Evolutionary conservation across 2,888 invertebrate species (phyloP).

Genomic region (Pocota personata): DNA sequence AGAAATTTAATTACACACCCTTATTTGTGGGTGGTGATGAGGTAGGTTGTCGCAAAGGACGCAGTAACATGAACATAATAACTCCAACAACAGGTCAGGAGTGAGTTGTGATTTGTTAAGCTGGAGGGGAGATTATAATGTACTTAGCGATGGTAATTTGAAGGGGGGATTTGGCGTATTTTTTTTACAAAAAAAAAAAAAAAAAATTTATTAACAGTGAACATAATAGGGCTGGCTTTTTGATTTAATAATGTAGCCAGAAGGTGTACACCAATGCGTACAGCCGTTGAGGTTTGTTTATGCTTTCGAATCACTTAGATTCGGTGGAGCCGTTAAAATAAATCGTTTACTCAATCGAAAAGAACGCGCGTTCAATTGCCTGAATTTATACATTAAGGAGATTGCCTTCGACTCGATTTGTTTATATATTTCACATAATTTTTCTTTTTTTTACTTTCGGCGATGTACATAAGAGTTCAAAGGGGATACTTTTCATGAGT

Average conservation of each 20-base stretch:
- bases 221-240: conserved; percentile 3
- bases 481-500: conserved; percentile 7
- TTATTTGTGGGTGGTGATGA: background rate
- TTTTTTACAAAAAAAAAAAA: background rate
- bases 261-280: background rate
- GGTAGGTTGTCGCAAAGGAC: background rate
- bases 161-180: background rate
- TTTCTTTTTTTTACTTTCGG: background rate
- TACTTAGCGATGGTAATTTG: conserved; percentile 20
- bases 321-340: background rate
- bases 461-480: background rate
- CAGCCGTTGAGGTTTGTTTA: conserved; percentile 1
- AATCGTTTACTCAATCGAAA: background rate
- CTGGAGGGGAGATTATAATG: conserved; percentile 23
- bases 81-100: background rate
- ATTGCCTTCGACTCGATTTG: conserved; percentile 10
- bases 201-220: background rate
- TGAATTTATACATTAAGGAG: conserved; percentile 8
- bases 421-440: background rate
- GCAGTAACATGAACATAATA: background rate
- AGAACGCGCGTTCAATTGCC: background rate
- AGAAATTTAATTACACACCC: conserved; percentile 65
- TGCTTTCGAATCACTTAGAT: background rate
- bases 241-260: conserved; percentile 24
- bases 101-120: conserved; percentile 24